phyloP scores from a whole-genome alignment of 2,797 vertebrate genomes.

The Scleropages formosus region DNA sequence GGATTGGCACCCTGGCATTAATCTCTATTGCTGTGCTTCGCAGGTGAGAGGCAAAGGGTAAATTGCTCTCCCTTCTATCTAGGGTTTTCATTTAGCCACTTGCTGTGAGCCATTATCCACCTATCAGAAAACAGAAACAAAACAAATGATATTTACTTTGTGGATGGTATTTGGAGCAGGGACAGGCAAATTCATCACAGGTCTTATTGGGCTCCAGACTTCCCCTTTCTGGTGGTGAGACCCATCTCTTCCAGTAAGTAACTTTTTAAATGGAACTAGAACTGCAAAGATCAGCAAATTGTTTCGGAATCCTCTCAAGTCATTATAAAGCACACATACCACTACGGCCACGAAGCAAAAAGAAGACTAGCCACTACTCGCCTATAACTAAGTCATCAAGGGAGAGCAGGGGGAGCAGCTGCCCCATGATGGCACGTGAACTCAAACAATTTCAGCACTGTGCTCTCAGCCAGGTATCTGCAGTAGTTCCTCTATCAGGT shows the following conservation, averaged over 20 bases:
- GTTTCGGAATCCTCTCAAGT: too few relatives aligned
- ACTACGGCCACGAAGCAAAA: not conserved
- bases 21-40: constrained; percentile 70
- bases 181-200: constrained; percentile 6
- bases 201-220: not conserved
- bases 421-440: not conserved
- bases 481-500: too few relatives aligned
- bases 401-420: not conserved
- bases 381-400: not conserved
- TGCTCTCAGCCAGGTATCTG: too few relatives aligned
- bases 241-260: not conserved
- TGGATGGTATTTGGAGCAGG: constrained; percentile 47
- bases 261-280: not conserved
- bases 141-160: constrained; percentile 77
- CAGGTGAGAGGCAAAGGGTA: constrained; percentile 58
- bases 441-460: not conserved
- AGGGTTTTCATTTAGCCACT: constrained; percentile 72
- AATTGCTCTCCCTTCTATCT: constrained; percentile 63
- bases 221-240: not conserved
- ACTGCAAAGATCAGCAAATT: not conserved
- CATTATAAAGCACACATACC: too few relatives aligned
- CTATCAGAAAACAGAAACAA: constrained; percentile 62
- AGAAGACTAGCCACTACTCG: not conserved
- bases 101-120: constrained; percentile 70
- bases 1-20: constrained; percentile 63